Evolutionary conservation across 2,113 vertebrate species (phyloP).

Genomic region (Oxyruncus cristatus): DNA sequence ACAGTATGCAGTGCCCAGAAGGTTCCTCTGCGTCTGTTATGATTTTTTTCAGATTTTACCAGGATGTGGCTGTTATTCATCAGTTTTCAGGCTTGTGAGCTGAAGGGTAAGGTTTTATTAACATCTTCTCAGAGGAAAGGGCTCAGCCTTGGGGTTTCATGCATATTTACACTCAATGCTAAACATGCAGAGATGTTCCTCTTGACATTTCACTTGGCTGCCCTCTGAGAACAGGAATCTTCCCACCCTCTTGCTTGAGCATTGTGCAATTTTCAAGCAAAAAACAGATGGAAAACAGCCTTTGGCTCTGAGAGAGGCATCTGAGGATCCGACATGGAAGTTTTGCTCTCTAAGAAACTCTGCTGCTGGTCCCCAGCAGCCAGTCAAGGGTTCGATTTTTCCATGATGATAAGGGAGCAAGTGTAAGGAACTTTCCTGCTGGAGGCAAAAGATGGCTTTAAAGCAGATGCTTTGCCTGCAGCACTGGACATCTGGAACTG

Average conservation of each 20-base stretch:
- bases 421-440: neutral
- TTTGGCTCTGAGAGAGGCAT: neutral
- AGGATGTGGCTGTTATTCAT: neutral
- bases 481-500: neutral
- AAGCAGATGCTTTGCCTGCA: neutral
- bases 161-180: neutral
- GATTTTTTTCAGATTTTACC: neutral
- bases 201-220: conserved; percentile 7
- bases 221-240: neutral
- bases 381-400: neutral
- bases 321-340: neutral
- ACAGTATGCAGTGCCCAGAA: neutral
- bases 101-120: conserved; percentile 2
- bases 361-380: neutral
- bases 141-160: conserved; percentile 17
- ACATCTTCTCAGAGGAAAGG: neutral
- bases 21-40: neutral
- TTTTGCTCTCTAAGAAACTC: neutral
- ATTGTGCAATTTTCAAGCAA: neutral
- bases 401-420: neutral
- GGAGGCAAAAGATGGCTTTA: neutral
- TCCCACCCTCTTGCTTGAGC: neutral
- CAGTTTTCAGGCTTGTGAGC: neutral
- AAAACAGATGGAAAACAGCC: neutral
- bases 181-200: neutral